Percentiles rank a stretch among this genome's conserved stretches.
These are phyloP conservation scores for Odontesthes bonariensis DNA, from an alignment of 2,113 vertebrate species.

Conservation along the genomic window DNA sequence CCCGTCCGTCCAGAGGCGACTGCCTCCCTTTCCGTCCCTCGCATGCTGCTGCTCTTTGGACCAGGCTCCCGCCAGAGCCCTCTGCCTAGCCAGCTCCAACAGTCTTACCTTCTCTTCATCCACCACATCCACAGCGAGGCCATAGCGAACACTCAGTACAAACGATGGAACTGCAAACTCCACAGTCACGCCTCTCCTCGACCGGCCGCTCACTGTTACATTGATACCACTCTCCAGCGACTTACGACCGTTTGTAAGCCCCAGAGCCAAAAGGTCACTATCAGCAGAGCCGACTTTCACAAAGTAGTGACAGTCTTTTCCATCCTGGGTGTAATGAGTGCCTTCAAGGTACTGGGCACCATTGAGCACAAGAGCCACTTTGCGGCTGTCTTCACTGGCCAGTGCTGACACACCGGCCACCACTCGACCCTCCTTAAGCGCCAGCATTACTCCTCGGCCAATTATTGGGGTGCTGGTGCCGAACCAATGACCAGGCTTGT, in stretches of 20 bases:
- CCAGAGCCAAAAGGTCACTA: constrained; percentile 91
- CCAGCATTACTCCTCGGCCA: constrained; percentile 95
- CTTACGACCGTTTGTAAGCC: constrained; percentile 92
- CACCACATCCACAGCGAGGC: constrained; percentile 90
- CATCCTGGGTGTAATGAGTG: constrained; percentile 96
- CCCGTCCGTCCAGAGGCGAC: constrained; percentile 97
- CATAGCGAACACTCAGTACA: constrained; percentile 93
- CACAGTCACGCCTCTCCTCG: constrained; percentile 92
- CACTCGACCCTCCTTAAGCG: constrained; percentile 93
- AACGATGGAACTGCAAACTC: constrained; percentile 91
- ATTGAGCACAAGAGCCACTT: constrained; percentile 93
- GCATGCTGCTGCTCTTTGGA: constrained; percentile 94
- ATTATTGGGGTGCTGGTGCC: constrained; percentile 93
- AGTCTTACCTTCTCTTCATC: constrained; percentile 96
- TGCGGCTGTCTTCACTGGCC: constrained; percentile 94
- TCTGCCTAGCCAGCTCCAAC: constrained; percentile 93
- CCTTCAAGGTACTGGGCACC: constrained; percentile 94
- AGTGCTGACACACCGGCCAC: constrained; percentile 90
- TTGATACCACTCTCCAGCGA: constrained; percentile 94
- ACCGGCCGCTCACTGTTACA: constrained; percentile 93
- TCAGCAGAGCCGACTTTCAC: constrained; percentile 95
- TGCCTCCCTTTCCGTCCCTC: constrained; percentile 94
- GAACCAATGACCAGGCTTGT: constrained; percentile 97
- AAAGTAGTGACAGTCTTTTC: constrained; percentile 95
- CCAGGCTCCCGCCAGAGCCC: constrained; percentile 93